phyloP scores from a whole-genome alignment of 1,140 invertebrate genomes.

The Atta colombica region DNA sequence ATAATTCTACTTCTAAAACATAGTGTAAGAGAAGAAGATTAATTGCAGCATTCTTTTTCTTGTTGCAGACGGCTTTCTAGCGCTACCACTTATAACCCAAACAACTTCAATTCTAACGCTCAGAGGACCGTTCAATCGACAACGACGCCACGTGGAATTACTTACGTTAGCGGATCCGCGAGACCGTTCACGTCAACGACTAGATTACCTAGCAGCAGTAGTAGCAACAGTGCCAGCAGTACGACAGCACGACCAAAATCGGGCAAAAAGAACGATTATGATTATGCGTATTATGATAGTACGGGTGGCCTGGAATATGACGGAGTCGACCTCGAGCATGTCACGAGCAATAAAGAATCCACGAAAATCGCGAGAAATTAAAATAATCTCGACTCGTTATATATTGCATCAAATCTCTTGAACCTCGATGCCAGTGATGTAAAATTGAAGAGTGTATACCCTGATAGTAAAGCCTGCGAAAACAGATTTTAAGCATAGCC shows the following conservation, averaged over 20 bases:
- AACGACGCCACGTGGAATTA: conserved; percentile 77
- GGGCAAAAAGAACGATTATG: conserved; percentile 84
- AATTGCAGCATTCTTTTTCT: conserved; percentile 14
- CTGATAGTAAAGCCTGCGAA: too few relatives aligned
- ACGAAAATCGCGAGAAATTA: conserved; percentile 81
- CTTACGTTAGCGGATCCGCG: conserved; percentile 80
- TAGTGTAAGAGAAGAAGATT: not conserved
- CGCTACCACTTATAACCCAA: conserved; percentile 81
- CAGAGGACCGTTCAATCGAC: conserved; percentile 72
- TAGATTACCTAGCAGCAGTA: conserved; percentile 69
- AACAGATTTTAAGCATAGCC: too few relatives aligned
- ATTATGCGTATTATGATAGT: conserved; percentile 86
- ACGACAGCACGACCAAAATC: conserved; percentile 78
- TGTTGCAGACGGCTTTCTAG: conserved; percentile 76
- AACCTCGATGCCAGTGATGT: not conserved
- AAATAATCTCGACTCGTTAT: not conserved
- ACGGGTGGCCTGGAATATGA: conserved; percentile 84
- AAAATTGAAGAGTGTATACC: not conserved
- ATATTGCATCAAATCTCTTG: conserved; percentile 1
- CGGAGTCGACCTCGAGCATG: conserved; percentile 83
- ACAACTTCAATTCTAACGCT: conserved; percentile 79
- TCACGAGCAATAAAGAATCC: conserved; percentile 84
- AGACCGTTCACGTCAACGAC: conserved; percentile 82
- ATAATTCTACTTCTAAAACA: not conserved
- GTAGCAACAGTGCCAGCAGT: conserved; percentile 68